Conservation (phyloP, 2,888 invertebrate genomes). For the Junonia oenone region DNA sequence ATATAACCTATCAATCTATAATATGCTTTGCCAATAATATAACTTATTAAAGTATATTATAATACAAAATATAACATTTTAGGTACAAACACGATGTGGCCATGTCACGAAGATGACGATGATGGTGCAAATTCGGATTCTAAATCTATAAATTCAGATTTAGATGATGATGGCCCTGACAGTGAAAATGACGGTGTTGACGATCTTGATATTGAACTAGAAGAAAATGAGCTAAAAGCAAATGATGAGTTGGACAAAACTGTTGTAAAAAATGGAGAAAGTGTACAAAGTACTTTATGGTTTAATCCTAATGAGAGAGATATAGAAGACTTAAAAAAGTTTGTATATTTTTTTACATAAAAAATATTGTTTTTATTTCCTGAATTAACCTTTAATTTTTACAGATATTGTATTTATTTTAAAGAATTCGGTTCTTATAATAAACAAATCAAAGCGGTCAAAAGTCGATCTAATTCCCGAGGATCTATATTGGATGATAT, state of each 20-base stretch:
- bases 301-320: slow-evolving; percentile 73
- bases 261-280: slow-evolving; percentile 52
- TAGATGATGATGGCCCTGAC: slow-evolving; percentile 60
- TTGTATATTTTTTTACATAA: slow-evolving; percentile 19
- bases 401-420: slow-evolving; percentile 77
- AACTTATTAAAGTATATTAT: not conserved
- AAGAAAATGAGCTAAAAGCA: slow-evolving; percentile 53
- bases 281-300: slow-evolving; percentile 62
- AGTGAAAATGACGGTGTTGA: slow-evolving; percentile 54
- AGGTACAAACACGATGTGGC: slow-evolving; percentile 70
- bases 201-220: slow-evolving; percentile 61
- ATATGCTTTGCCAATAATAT: not conserved
- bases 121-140: slow-evolving; percentile 66
- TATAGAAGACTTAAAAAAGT: slow-evolving; percentile 77
- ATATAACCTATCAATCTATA: not conserved
- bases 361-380: not conserved
- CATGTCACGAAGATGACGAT: slow-evolving; percentile 70
- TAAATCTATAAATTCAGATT: slow-evolving; percentile 63
- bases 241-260: slow-evolving; percentile 51
- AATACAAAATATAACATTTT: not conserved
- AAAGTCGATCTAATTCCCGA: slow-evolving; percentile 67
- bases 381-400: slow-evolving; percentile 32
- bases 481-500: slow-evolving; percentile 69
- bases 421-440: slow-evolving; percentile 76
- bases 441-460: slow-evolving; percentile 65